A percentile compares a stretch with the other conserved stretches of the same genome.
These are phyloP conservation scores for Batillaria attramentaria DNA, from an alignment of 1,140 invertebrate species.

Conservation along the genomic window DNA sequence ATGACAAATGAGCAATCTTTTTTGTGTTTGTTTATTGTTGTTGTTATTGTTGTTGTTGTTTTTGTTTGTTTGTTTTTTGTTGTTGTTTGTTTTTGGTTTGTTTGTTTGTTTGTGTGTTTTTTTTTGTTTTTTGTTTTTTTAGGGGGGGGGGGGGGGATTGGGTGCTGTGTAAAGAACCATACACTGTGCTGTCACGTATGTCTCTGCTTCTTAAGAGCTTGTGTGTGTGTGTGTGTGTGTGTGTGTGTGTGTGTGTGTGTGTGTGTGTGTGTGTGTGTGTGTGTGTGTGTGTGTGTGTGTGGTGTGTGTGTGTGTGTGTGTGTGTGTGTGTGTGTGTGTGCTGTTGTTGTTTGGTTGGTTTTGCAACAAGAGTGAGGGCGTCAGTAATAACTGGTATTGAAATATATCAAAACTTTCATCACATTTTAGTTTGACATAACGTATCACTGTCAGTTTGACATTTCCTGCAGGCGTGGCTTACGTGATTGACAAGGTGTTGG, in stretches of 20 bases:
- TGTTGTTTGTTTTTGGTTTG: too few species aligned
- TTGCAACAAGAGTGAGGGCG: background rate
- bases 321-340: background rate
- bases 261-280: slow-evolving; percentile 16
- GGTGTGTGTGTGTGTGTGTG: background rate
- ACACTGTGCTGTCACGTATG: background rate
- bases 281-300: background rate
- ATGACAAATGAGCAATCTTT: too few species aligned
- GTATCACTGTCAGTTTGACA: background rate
- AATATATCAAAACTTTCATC: background rate
- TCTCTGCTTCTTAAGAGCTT: background rate
- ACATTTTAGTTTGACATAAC: background rate
- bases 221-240: slow-evolving; percentile 9
- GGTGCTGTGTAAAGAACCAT: too few species aligned
- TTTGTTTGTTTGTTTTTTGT: too few species aligned
- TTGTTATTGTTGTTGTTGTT: too few species aligned
- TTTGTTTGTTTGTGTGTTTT: too few species aligned
- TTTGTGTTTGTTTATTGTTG: too few species aligned
- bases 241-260: slow-evolving; percentile 26
- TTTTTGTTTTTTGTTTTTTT: too few species aligned
- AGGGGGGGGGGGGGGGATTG: too few species aligned
- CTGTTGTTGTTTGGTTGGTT: background rate
- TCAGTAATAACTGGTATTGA: background rate
- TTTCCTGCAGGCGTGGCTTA: background rate
- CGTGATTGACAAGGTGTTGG: background rate